Conservation (phyloP, 2,888 invertebrate species). For the Epinotia demarniana region DNA sequence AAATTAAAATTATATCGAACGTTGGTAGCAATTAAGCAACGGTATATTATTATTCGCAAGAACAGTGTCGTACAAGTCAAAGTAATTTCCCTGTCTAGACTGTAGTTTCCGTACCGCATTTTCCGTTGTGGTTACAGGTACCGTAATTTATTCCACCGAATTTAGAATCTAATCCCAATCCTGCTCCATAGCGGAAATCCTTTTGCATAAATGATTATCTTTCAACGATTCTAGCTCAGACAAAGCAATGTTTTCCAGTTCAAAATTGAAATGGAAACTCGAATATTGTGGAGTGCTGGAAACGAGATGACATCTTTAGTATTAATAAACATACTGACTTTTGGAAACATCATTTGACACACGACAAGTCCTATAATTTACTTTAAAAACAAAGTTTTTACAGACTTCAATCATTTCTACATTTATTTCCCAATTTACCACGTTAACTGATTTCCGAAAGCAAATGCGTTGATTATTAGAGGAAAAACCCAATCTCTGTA, state of each 20-base stretch:
- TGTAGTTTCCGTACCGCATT: conserved; percentile 16
- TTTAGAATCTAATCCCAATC: conserved; percentile 30
- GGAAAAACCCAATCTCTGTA: too few relatives aligned
- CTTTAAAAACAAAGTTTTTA: too few relatives aligned
- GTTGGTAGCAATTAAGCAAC: background rate
- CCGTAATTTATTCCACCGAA: conserved; percentile 34
- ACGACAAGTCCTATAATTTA: too few relatives aligned
- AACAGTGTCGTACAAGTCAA: background rate
- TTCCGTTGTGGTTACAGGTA: conserved; percentile 21
- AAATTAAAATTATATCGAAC: too few relatives aligned
- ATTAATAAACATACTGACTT: background rate
- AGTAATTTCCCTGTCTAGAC: conserved; percentile 12
- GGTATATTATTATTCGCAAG: background rate
- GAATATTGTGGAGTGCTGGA: background rate
- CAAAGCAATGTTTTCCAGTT: conserved; percentile 21
- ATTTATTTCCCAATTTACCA: too few relatives aligned
- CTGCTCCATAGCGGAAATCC: conserved; percentile 36
- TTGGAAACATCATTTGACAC: background rate
- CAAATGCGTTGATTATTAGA: too few relatives aligned
- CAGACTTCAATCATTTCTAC: too few relatives aligned
- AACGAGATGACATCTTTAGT: background rate
- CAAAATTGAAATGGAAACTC: conserved; percentile 28
- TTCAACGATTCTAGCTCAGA: conserved; percentile 21
- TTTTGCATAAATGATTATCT: conserved; percentile 41
- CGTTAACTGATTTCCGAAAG: too few relatives aligned